Base-by-base conservation (phyloP, 2,113 vertebrate species). In the Oncorhynchus nerka region DNA sequence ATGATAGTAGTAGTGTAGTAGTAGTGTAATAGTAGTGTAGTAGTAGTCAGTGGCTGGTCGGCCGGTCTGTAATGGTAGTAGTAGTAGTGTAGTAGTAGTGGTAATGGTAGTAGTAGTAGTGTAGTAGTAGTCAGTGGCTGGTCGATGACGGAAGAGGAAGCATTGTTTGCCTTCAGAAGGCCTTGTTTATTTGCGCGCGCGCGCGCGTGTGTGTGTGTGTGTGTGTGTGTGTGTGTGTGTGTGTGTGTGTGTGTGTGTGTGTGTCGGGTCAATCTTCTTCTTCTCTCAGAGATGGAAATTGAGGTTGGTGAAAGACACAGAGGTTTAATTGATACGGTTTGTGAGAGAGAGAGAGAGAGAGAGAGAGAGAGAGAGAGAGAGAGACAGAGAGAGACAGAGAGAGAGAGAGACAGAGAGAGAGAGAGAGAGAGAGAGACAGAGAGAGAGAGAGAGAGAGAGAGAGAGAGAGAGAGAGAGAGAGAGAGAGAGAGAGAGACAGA, bases 111-210 rank as follows among this genome's bases (percentile, higher is more conserved):
- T 26, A 4, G 4, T 30, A 3, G 28, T 28, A 28, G 28, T 30
- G 28, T 30, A 79, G 77, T 78, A 1, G 32, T 32, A 1, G 19
- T 62, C 61, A 8, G 8, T 49, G 4, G 71, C 68, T 84, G 76
- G 28, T 30, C 28, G 65, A 70, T 80, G 84, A 75, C 74, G 68
- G 78, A 7, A 85, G 89, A 15, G 48, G 48, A 51, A 51, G 78
- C 83, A 88, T 89, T 93, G 92, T 92, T 92, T 94, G 91, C 85
- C 86, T 49, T 49, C 13, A 15, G 82, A 87, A 92, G 91, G 94
- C 93, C 94, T 15, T 51, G 48, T 51, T 51, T 11, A 51, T 51
- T 51, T 49, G 1, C 3, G 48, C 0, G 48, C 4, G 48, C 15
- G 77, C 7, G 5, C 7, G 4, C 7, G 32, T 34, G 6, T 34